phyloP scores from a whole-genome alignment of 2,113 vertebrate species.

The Anoplopoma fimbria region DNA sequence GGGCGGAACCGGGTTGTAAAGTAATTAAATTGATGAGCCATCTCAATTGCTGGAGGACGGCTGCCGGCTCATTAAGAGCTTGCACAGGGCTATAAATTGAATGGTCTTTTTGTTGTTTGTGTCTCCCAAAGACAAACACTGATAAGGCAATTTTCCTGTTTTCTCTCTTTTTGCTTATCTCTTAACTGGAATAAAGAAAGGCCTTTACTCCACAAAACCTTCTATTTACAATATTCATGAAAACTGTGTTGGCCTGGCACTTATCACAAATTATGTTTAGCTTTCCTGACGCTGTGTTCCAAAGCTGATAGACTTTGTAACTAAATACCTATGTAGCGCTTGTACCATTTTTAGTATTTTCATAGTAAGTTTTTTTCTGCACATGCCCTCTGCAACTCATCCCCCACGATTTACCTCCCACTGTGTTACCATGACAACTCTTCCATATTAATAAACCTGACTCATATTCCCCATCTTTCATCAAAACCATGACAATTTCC shows the following conservation, averaged over 20 bases:
- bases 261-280: conserved; percentile 22
- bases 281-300: not conserved
- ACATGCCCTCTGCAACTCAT: conserved; percentile 20
- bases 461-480: conserved; percentile 33
- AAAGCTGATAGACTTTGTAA: not conserved
- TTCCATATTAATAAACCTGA: conserved; percentile 46
- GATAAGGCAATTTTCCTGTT: conserved; percentile 22
- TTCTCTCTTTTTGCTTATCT: not conserved
- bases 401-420: conserved; percentile 25
- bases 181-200: not conserved
- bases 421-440: conserved; percentile 43
- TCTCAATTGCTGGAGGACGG: conserved; percentile 66
- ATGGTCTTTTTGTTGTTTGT: conserved; percentile 58
- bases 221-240: not conserved
- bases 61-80: conserved; percentile 69
- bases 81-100: conserved; percentile 67
- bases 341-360: not conserved
- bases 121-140: conserved; percentile 58
- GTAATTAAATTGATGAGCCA: conserved; percentile 78
- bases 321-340: not conserved
- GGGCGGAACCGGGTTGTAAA: conserved; percentile 62
- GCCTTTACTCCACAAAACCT: not conserved
- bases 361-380: conserved; percentile 43
- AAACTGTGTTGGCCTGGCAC: not conserved
- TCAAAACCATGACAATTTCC: conserved; percentile 10